phyloP scores from a whole-genome alignment of 1,140 invertebrate species.

The Riptortus pedestris region DNA sequence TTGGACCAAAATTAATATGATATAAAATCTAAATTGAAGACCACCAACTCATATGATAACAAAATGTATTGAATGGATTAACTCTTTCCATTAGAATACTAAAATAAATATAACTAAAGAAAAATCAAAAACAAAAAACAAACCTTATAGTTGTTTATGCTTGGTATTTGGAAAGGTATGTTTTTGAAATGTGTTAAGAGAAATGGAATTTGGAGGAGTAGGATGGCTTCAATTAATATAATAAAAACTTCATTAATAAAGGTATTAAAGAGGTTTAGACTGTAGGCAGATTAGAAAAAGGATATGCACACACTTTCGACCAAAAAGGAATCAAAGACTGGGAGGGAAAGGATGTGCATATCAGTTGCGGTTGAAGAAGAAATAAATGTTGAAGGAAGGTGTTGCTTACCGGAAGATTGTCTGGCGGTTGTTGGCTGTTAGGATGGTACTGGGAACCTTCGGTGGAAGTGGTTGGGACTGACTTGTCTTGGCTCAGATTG shows the following conservation, averaged over 20 bases:
- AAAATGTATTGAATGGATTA: too few relatives aligned
- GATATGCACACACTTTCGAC: constrained; percentile 21
- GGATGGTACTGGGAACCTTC: constrained; percentile 14
- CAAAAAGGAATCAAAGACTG: neutral
- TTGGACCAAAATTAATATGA: neutral
- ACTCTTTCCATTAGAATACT: too few relatives aligned
- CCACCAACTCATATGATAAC: constrained; percentile 15
- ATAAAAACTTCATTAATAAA: neutral
- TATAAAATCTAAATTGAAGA: constrained; percentile 12
- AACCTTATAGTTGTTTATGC: neutral
- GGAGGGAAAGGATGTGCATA: constrained; percentile 21
- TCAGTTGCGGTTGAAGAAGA: constrained; percentile 4
- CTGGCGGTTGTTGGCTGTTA: neutral
- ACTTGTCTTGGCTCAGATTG: constrained; percentile 9
- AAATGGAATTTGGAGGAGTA: neutral
- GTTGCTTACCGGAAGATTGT: constrained; percentile 16
- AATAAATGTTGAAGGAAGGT: constrained; percentile 16
- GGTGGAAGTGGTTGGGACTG: constrained; percentile 15
- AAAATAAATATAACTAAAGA: too few relatives aligned
- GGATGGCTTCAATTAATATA: constrained; percentile 12
- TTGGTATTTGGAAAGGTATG: neutral
- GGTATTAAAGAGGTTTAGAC: neutral
- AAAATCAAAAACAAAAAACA: neutral
- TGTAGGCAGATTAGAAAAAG: neutral
- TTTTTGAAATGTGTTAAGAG: neutral